A percentile compares a stretch with the other conserved stretches of the same genome.
These are phyloP conservation scores for Limonius californicus DNA, from an alignment of 1,140 invertebrate genomes.

Conservation along the genomic window DNA sequence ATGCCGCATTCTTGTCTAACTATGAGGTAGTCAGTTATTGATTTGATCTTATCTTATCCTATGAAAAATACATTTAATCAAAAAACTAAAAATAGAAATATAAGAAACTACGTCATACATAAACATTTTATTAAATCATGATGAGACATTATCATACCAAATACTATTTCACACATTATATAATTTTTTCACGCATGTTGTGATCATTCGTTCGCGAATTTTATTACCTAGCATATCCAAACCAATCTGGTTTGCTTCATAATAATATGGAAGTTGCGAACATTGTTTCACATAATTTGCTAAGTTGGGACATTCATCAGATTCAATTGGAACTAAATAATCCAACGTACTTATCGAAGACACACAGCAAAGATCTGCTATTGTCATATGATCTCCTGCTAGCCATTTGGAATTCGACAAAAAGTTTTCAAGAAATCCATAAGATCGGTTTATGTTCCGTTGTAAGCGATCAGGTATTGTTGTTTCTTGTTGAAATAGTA, in stretches of 20 bases:
- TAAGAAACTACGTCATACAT: no score
- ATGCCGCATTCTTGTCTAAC: no score
- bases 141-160: no score
- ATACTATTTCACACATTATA: no score
- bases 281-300: conserved; percentile 34
- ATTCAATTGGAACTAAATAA: conserved; percentile 32
- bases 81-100: no score
- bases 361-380: conserved; percentile 60
- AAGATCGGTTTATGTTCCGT: conserved; percentile 38
- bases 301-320: conserved; percentile 43
- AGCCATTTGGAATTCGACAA: conserved; percentile 51
- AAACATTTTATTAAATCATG: no score
- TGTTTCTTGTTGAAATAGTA: conserved; percentile 2
- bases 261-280: conserved; percentile 44
- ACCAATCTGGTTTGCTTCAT: conserved; percentile 43
- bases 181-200: neutral
- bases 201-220: conserved; percentile 13
- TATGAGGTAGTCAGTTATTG: no score
- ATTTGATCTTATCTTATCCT: no score
- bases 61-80: no score
- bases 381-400: conserved; percentile 57
- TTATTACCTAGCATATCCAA: conserved; percentile 16
- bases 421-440: conserved; percentile 53
- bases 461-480: neutral
- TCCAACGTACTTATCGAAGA: conserved; percentile 47